These are phyloP conservation scores for Crotalus horridus DNA, from an alignment of 2,113 vertebrate genomes.

Conservation along the genomic window DNA sequence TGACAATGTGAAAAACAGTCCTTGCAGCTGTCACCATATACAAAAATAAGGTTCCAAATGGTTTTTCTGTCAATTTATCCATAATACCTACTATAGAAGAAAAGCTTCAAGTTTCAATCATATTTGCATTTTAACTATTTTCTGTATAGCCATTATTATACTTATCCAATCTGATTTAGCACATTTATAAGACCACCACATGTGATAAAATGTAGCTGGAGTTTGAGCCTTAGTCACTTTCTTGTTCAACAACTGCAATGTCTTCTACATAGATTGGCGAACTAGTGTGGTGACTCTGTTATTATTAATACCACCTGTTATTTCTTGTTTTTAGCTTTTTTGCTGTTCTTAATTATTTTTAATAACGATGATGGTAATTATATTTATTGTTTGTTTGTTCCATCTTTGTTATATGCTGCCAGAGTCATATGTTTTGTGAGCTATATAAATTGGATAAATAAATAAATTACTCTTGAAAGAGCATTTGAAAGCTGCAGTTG, in stretches of 20 bases:
- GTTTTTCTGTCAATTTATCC: background rate
- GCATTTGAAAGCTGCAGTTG: background rate
- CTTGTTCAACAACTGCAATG: background rate
- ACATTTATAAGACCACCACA: background rate
- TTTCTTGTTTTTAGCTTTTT: background rate
- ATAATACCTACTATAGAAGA: background rate
- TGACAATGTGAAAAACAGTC: background rate
- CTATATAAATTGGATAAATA: background rate
- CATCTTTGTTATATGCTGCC: too few species aligned
- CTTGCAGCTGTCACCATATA: background rate
- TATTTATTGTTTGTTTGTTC: too few species aligned
- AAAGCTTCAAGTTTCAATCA: too few species aligned
- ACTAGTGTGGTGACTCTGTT: background rate
- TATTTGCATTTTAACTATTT: too few species aligned
- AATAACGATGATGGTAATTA: too few species aligned
- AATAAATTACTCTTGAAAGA: background rate
- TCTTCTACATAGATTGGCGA: background rate
- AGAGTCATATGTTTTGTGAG: background rate
- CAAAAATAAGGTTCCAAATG: background rate
- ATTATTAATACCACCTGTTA: background rate
- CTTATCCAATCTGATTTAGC: too few species aligned
- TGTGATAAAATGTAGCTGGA: background rate
- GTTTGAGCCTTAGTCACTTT: background rate
- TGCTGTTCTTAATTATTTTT: background rate
- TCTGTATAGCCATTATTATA: too few species aligned